Evolutionary conservation across 2,888 invertebrate species (phyloP).

Genomic region (Brachypterus glaber): DNA sequence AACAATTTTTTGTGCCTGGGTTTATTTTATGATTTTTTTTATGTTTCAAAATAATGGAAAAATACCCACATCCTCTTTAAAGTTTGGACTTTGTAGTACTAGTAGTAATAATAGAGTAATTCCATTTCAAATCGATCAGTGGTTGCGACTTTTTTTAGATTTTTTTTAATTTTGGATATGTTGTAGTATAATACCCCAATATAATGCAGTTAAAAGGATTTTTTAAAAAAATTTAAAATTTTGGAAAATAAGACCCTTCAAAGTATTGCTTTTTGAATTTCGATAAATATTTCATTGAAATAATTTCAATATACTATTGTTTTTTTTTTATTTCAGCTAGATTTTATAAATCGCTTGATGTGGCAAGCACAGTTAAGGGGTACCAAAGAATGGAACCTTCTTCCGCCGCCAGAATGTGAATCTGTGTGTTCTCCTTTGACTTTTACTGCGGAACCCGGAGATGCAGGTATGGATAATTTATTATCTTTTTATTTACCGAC

Average conservation of each 20-base stretch:
- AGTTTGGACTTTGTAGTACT: no score
- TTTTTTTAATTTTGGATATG: no score
- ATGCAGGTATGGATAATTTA: slow-evolving; percentile 53
- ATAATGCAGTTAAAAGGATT: no score
- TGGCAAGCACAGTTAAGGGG: slow-evolving; percentile 90
- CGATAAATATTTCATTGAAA: neutral
- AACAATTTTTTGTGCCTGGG: no score
- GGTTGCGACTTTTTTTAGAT: no score
- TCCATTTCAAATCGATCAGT: no score
- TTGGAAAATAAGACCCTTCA: neutral
- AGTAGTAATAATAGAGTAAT: no score
- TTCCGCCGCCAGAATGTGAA: slow-evolving; percentile 83
- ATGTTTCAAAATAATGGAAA: no score
- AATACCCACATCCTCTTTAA: no score
- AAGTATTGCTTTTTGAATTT: neutral
- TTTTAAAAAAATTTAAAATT: neutral
- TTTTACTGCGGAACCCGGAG: slow-evolving; percentile 75
- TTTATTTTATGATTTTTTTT: no score
- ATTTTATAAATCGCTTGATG: slow-evolving; percentile 82
- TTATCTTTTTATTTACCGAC: neutral
- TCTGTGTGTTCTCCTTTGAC: slow-evolving; percentile 60
- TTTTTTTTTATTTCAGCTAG: slow-evolving; percentile 51
- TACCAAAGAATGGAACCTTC: slow-evolving; percentile 73
- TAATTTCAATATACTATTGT: slow-evolving; percentile 7
- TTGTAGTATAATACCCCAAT: no score